Evolutionary conservation across 1,140 invertebrate genomes (phyloP).

Genomic region (Aphaenogaster rudis): DNA sequence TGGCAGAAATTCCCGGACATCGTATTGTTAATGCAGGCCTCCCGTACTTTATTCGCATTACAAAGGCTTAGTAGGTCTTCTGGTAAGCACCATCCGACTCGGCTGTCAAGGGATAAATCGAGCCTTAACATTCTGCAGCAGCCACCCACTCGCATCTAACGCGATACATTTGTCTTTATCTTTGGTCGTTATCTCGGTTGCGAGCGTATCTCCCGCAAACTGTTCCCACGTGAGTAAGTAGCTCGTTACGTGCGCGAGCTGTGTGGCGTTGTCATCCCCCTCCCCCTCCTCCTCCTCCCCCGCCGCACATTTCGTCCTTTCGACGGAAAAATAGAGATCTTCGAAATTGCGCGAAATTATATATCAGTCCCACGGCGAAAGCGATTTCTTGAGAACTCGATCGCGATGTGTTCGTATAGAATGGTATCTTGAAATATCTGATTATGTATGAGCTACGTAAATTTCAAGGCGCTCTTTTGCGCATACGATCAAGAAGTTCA

Average conservation of each 20-base stretch:
- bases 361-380: neutral
- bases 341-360: constrained; percentile 24
- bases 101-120: constrained; percentile 62
- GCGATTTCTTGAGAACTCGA: neutral
- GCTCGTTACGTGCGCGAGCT: constrained; percentile 51
- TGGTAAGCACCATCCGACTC: constrained; percentile 12
- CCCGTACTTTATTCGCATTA: constrained; percentile 44
- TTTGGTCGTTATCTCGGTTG: constrained; percentile 59
- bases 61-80: constrained; percentile 16
- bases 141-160: constrained; percentile 40
- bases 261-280: constrained; percentile 25
- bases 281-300: too few relatives aligned
- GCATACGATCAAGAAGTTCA: neutral
- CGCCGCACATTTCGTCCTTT: neutral
- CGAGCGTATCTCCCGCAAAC: constrained; percentile 58
- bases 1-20: constrained; percentile 26
- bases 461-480: neutral
- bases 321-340: neutral
- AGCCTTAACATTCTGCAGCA: constrained; percentile 52
- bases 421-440: neutral
- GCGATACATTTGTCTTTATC: constrained; percentile 65
- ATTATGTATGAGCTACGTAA: neutral
- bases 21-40: constrained; percentile 31
- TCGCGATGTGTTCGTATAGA: neutral
- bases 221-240: constrained; percentile 63